phyloP scores from a whole-genome alignment of 2,888 invertebrate species.

The Pandemis heparana region DNA sequence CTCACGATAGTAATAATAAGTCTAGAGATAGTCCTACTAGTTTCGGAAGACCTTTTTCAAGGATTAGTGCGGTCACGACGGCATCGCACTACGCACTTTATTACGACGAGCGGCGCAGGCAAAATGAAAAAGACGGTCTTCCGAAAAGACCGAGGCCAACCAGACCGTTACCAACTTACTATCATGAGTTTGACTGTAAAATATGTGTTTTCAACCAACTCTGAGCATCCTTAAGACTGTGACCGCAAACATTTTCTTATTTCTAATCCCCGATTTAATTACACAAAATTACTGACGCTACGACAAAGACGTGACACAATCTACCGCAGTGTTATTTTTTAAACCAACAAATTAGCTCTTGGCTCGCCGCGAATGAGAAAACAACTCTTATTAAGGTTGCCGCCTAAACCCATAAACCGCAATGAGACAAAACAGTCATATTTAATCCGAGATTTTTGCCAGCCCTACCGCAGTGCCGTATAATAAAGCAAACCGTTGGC shows the following conservation, averaged over 20 bases:
- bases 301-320: neutral
- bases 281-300: neutral
- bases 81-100: too few relatives aligned
- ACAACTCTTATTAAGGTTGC: constrained; percentile 24
- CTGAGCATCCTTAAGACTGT: neutral
- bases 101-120: too few relatives aligned
- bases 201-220: too few relatives aligned
- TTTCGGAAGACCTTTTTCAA: too few relatives aligned
- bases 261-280: neutral
- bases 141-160: too few relatives aligned
- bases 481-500: neutral
- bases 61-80: too few relatives aligned
- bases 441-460: constrained; percentile 31
- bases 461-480: constrained; percentile 37
- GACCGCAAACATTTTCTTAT: neutral
- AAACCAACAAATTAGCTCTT: constrained; percentile 29
- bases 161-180: too few relatives aligned
- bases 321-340: constrained; percentile 16
- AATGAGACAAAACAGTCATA: constrained; percentile 28
- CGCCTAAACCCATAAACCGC: constrained; percentile 29
- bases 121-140: too few relatives aligned
- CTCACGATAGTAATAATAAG: too few relatives aligned
- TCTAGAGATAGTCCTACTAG: too few relatives aligned
- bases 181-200: too few relatives aligned
- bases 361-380: constrained; percentile 10